Percentiles rank a stretch among this genome's conserved stretches.
These are phyloP conservation scores for Sula dactylatra DNA, from an alignment of 2,113 vertebrate genomes.

Conservation along the genomic window DNA sequence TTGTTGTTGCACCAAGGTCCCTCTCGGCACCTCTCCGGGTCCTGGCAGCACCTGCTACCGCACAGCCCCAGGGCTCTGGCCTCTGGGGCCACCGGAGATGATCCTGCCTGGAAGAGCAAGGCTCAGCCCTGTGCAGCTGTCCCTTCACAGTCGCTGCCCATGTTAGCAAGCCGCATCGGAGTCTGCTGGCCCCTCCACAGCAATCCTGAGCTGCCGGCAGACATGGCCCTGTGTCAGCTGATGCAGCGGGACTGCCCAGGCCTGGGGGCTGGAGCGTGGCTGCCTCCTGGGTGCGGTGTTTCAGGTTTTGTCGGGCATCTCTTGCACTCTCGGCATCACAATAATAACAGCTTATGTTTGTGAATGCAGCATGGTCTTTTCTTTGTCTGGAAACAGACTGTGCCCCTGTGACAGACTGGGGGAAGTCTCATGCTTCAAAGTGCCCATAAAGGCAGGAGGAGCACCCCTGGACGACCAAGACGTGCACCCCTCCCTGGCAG, in stretches of 20 bases:
- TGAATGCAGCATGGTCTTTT: background rate
- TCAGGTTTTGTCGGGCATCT: background rate
- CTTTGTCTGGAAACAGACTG: background rate
- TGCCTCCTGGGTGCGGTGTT: accelerated
- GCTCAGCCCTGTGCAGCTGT: background rate
- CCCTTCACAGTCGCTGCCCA: accelerated
- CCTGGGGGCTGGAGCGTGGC: accelerated
- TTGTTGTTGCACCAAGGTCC: accelerated
- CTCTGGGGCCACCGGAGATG: accelerated
- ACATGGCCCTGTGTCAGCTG: accelerated
- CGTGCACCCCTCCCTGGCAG: accelerated
- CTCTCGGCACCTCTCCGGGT: background rate
- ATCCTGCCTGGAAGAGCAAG: accelerated
- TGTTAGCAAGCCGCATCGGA: accelerated
- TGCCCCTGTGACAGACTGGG: background rate
- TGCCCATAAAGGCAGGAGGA: background rate
- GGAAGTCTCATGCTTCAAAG: background rate
- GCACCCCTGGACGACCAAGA: too few species aligned
- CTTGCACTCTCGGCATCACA: background rate
- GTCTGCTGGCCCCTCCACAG: background rate
- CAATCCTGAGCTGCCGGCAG: background rate
- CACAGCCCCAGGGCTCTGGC: background rate
- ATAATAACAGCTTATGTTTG: background rate
- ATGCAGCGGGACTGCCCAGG: background rate
- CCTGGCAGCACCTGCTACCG: background rate